Evolutionary conservation across 1,140 invertebrate genomes (phyloP).

Genomic region (Trissolcus basalis): DNA sequence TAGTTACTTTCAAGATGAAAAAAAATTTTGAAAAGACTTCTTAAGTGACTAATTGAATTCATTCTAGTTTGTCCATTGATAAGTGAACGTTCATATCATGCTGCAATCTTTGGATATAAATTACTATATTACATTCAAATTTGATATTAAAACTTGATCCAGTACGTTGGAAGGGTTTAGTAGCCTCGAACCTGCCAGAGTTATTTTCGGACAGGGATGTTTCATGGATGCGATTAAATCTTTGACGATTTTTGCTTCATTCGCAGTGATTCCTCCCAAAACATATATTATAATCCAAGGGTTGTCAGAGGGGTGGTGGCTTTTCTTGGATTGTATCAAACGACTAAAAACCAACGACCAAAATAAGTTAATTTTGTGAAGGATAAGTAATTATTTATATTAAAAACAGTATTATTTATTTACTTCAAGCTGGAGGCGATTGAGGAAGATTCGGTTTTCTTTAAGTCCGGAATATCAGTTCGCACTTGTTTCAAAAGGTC

Average conservation of each 20-base stretch:
- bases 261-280: slow-evolving; percentile 79
- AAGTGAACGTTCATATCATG: not conserved
- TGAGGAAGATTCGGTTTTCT: slow-evolving; percentile 73
- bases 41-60: too few relatives aligned
- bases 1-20: too few relatives aligned
- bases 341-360: slow-evolving; percentile 61
- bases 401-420: slow-evolving; percentile 14
- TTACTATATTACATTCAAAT: slow-evolving; percentile 50
- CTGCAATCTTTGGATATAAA: too few relatives aligned
- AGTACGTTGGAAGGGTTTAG: slow-evolving; percentile 69
- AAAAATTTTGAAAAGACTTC: too few relatives aligned
- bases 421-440: slow-evolving; percentile 74
- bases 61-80: not conserved
- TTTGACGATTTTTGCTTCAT: slow-evolving; percentile 74
- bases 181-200: slow-evolving; percentile 68
- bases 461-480: slow-evolving; percentile 76
- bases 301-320: slow-evolving; percentile 78
- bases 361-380: too few relatives aligned
- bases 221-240: slow-evolving; percentile 53
- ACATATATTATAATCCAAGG: slow-evolving; percentile 78
- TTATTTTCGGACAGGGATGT: slow-evolving; percentile 60
- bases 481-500: slow-evolving; percentile 75
- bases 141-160: slow-evolving; percentile 66
- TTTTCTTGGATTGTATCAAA: slow-evolving; percentile 66
- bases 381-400: too few relatives aligned